These are phyloP conservation scores for Drosophila austrosaltans DNA, from an alignment of 2,888 invertebrate species.

Conservation along the genomic window DNA sequence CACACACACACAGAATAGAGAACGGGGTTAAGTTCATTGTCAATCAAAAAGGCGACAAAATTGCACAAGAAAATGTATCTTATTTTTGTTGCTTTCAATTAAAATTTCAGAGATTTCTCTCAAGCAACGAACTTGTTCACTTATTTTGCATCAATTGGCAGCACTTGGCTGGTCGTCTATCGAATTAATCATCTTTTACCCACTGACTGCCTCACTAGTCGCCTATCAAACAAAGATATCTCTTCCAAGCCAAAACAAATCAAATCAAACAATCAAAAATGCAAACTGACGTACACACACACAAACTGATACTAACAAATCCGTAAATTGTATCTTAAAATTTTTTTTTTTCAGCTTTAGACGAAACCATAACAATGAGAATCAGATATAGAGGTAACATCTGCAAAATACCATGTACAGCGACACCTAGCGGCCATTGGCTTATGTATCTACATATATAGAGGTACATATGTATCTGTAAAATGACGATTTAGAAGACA, in stretches of 20 bases:
- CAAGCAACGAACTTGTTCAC: neutral
- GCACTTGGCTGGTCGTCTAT: neutral
- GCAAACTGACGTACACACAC: neutral
- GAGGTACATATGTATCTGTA: too few species aligned
- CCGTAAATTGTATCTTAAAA: neutral
- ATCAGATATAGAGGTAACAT: neutral
- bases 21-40: constrained; percentile 36
- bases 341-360: neutral
- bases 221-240: neutral
- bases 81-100: constrained; percentile 18
- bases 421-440: too few species aligned
- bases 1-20: neutral
- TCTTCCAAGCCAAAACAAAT: neutral
- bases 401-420: too few species aligned
- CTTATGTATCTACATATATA: too few species aligned
- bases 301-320: neutral
- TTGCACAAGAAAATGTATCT: constrained; percentile 18
- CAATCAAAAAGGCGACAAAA: constrained; percentile 49
- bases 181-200: neutral
- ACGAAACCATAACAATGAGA: neutral
- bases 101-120: neutral
- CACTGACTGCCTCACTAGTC: neutral
- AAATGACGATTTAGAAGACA: too few species aligned
- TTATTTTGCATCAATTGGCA: neutral
- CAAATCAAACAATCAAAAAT: neutral